A percentile compares a stretch with the other conserved stretches of the same genome.
phyloP scores from a whole-genome alignment of 2,797 vertebrate species.

The Sciurus carolinensis region DNA sequence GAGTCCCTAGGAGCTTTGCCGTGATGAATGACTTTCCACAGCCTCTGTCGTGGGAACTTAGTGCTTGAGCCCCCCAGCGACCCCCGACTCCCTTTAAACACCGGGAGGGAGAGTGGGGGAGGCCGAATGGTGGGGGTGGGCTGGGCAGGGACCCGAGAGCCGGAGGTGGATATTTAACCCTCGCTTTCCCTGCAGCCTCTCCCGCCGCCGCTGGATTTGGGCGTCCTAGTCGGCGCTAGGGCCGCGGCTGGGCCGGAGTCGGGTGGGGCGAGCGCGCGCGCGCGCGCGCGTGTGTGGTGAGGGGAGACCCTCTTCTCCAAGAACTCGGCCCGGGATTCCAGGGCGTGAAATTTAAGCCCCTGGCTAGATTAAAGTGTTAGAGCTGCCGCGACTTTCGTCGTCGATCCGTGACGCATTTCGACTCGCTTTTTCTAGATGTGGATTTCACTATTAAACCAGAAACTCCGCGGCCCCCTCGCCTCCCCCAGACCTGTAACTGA shows the following conservation, averaged over 20 bases:
- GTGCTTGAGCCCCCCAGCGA: constrained; percentile 46
- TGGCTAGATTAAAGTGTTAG: constrained; percentile 65
- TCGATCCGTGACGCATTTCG: constrained; percentile 81
- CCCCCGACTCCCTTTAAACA: constrained; percentile 58
- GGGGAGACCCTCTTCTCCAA: constrained; percentile 57
- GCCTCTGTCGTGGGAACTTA: constrained; percentile 78
- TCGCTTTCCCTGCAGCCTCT: constrained; percentile 31
- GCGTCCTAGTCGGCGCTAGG: constrained; percentile 65
- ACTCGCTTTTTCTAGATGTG: constrained; percentile 72
- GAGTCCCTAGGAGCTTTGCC: constrained; percentile 22
- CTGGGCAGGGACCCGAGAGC: constrained; percentile 19
- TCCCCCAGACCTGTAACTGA: constrained; percentile 48
- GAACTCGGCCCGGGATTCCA: constrained; percentile 40
- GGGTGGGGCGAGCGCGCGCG: constrained; percentile 74
- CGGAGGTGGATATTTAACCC: constrained; percentile 68
- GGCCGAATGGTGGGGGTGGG: constrained; percentile 31
- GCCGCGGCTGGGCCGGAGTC: constrained; percentile 56
- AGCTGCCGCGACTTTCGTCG: constrained; percentile 40
- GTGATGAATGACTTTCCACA: constrained; percentile 74
- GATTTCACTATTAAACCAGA: constrained; percentile 69
- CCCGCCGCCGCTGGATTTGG: constrained; percentile 13
- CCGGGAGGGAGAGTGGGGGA: not conserved
- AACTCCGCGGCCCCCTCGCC: constrained; percentile 10
- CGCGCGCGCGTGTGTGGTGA: not conserved
- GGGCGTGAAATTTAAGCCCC: constrained; percentile 76